phyloP scores from a whole-genome alignment of 2,888 invertebrate species.

The Athalia cordata region DNA sequence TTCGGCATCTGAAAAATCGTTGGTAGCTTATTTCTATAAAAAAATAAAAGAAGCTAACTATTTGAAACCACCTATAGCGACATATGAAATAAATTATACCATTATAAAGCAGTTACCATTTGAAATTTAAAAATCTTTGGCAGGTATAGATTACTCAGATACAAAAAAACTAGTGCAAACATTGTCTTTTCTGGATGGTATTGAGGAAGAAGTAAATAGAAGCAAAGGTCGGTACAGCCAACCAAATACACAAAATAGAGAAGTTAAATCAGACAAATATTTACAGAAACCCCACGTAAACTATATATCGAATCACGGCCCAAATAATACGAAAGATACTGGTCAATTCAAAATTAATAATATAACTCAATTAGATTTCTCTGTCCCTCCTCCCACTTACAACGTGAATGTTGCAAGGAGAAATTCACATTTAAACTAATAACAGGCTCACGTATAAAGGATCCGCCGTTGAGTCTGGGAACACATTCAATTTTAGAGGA shows the following conservation, averaged over 20 bases:
- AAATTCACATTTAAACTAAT: not conserved
- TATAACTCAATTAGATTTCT: not conserved
- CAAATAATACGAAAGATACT: not conserved
- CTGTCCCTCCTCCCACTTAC: not conserved
- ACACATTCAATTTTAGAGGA: not conserved
- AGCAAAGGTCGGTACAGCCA: not conserved
- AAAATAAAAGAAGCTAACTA: conserved; percentile 5
- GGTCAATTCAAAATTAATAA: not conserved
- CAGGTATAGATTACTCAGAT: not conserved
- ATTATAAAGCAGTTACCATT: conserved; percentile 21
- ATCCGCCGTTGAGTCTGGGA: not conserved
- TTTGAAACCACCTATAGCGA: not conserved
- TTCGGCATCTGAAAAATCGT: not conserved
- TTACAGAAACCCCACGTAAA: no score
- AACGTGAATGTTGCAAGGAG: not conserved
- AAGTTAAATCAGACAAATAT: no score
- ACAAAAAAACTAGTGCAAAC: conserved; percentile 7
- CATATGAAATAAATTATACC: conserved; percentile 25
- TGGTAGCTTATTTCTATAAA: conserved; percentile 9
- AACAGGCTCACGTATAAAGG: not conserved
- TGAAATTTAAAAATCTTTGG: conserved; percentile 1
- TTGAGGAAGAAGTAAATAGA: not conserved
- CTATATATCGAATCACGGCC: no score
- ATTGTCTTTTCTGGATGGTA: conserved; percentile 8
- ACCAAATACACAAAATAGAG: no score